Evolutionary conservation across 2,113 vertebrate genomes (phyloP), one percentile per base, ranked within the genome.

Genomic region (Turdus rufiventris): DNA sequence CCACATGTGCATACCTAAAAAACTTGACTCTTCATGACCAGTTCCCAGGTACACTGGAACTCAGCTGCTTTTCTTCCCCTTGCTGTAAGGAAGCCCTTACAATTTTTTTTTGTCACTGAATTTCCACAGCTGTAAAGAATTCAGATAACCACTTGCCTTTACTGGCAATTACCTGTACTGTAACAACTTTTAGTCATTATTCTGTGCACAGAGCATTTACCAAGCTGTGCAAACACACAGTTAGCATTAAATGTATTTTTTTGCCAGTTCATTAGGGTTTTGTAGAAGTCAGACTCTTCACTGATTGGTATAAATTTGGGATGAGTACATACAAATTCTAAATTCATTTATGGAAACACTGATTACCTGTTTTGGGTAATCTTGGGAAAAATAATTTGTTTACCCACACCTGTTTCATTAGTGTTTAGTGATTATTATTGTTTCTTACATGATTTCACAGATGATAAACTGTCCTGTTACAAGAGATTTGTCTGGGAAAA

Each of bases 381-480:
- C 19, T 66, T 38, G 18, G 36, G 45, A 25, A 36, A 78, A 14
- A 5, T 38, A 5, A n/a, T n/a, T 91, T 63, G 5, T 68, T 71
- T 76, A 38, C 8, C 40, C 42, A 45, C 9, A 76, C 12, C 10
- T 42, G 4, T 74, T 71, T 68, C 19, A 11, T 43, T 68, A 53
- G 12, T 71, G 17, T 63, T 76, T 25, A 50, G 26, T 79, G 24
- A 23, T 54, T 29, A 4, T 60, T 51, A 5, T 38, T 57, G 33
- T 58, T 86, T 81, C 38, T 60, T 72, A 81, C 48, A 21, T 36
- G 36, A 67, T 94, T 84, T 65, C 53, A 87, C 26, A 89, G 57
- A 23, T 71, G 6, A 50, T 58, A 24, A 51, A 60, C 7, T 54
- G 2, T 76, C 4, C 51, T 92, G 9, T 57, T 81, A 5, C 3